phyloP scores from a whole-genome alignment of 2,797 vertebrate species.

The Anabas testudineus region DNA sequence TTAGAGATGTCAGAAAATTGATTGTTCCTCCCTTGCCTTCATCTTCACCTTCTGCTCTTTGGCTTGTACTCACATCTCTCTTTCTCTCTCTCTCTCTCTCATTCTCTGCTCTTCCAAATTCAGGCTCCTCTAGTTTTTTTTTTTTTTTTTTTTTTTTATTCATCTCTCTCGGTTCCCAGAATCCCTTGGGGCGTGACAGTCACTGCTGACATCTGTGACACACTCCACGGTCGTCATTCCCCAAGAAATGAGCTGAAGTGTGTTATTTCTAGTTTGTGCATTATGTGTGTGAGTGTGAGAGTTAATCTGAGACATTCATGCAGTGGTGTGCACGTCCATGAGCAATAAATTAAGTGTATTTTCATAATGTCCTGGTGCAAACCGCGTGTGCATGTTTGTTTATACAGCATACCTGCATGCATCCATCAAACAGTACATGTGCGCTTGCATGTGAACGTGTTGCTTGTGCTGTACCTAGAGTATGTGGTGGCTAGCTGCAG shows the following conservation, averaged over 20 bases:
- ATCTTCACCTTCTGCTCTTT: conserved; percentile 68
- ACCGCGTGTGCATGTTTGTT: conserved; percentile 8
- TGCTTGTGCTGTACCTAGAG: background rate
- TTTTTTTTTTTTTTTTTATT: conserved; percentile 3
- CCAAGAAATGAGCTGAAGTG: conserved; percentile 51
- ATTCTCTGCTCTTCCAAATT: conserved; percentile 15
- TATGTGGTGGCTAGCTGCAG: background rate
- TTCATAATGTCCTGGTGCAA: conserved; percentile 9
- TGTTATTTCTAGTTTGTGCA: conserved; percentile 10
- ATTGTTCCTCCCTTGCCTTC: conserved; percentile 74
- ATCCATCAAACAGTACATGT: background rate
- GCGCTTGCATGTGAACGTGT: background rate
- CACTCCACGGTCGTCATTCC: conserved; percentile 45
- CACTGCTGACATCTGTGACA: conserved; percentile 69
- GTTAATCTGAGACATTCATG: conserved; percentile 25
- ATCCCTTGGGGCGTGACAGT: conserved; percentile 61
- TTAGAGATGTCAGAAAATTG: conserved; percentile 77
- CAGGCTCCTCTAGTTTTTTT: conserved; percentile 8
- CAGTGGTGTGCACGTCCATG: conserved; percentile 5
- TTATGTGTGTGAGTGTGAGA: background rate
- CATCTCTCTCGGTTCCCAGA: conserved; percentile 50
- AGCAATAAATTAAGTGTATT: conserved; percentile 6
- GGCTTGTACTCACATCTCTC: conserved; percentile 48
- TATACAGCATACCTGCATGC: background rate
- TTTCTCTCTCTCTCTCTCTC: conserved; percentile 8